Percentiles rank a stretch among this genome's conserved stretches.
Conservation (phyloP, 2,797 vertebrate genomes). For the Lepus townsendii region DNA sequence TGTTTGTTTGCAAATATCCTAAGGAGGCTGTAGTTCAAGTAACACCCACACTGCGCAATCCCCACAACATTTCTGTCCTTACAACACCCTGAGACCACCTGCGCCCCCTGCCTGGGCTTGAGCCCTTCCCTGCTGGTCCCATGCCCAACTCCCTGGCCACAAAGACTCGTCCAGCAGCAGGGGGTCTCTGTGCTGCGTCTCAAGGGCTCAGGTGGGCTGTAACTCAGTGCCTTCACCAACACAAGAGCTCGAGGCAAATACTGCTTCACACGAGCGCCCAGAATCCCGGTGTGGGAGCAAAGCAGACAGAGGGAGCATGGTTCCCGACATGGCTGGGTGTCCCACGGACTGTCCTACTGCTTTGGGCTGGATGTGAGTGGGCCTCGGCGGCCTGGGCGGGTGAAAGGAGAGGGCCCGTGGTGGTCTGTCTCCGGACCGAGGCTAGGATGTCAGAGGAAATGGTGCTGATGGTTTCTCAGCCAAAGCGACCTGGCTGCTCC, state of each 20-base stretch:
- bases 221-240: background rate
- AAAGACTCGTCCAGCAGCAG: background rate
- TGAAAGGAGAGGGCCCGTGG: slow-evolving; percentile 21
- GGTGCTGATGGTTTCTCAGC: slow-evolving; percentile 84
- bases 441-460: slow-evolving; percentile 83
- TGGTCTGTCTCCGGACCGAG: slow-evolving; percentile 64
- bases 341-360: background rate
- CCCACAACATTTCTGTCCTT: background rate
- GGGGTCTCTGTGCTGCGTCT: fast-evolving
- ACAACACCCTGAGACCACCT: fast-evolving
- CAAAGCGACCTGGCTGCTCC: slow-evolving; percentile 84
- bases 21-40: fast-evolving
- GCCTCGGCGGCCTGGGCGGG: background rate
- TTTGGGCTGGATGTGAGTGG: background rate
- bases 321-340: background rate
- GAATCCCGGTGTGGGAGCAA: slow-evolving; percentile 6
- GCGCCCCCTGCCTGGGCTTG: background rate
- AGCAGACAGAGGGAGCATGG: background rate
- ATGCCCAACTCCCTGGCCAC: fast-evolving
- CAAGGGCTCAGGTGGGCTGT: background rate
- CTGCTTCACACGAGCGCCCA: background rate
- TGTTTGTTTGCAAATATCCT: background rate
- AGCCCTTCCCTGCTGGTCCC: no score
- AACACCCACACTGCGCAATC: background rate
- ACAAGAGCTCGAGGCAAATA: no score